Conservation (phyloP, 2,113 vertebrate genomes). For the Serilophus lunatus region DNA sequence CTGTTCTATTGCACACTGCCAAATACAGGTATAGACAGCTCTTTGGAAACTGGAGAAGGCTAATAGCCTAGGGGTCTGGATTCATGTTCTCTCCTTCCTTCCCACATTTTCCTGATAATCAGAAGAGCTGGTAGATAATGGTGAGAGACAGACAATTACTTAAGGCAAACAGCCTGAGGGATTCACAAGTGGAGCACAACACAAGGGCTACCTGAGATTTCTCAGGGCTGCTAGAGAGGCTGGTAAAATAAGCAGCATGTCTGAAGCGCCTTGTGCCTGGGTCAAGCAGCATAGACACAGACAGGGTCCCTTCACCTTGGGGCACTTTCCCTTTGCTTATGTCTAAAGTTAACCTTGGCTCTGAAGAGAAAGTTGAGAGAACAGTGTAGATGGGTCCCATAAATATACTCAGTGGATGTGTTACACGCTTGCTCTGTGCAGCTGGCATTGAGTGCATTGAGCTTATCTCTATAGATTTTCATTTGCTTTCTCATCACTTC, state of each 20-base stretch:
- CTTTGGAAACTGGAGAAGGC: slow-evolving; percentile 13
- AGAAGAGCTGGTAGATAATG: slow-evolving; percentile 32
- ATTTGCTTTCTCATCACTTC: background rate
- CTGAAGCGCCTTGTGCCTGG: background rate
- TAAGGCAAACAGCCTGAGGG: background rate
- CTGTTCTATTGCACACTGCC: background rate
- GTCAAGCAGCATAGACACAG: background rate
- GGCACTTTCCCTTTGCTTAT: background rate
- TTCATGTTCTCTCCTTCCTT: slow-evolving; percentile 49
- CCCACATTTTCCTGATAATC: slow-evolving; percentile 54
- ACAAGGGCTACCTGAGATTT: slow-evolving; percentile 15
- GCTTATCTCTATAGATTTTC: background rate
- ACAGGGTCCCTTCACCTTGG: background rate
- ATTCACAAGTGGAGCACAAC: background rate
- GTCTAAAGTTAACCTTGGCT: background rate
- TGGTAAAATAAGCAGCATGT: slow-evolving; percentile 36
- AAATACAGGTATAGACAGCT: slow-evolving; percentile 41
- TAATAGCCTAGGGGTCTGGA: slow-evolving; percentile 52
- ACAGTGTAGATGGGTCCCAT: background rate
- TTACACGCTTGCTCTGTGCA: background rate
- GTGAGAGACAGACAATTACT: slow-evolving; percentile 59
- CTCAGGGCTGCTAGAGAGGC: slow-evolving; percentile 28
- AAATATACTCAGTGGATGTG: background rate
- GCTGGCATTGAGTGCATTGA: background rate
- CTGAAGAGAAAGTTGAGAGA: slow-evolving; percentile 15